These are phyloP conservation scores for Choloepus didactylus DNA, from an alignment of 2,797 vertebrate genomes.

Conservation along the genomic window DNA sequence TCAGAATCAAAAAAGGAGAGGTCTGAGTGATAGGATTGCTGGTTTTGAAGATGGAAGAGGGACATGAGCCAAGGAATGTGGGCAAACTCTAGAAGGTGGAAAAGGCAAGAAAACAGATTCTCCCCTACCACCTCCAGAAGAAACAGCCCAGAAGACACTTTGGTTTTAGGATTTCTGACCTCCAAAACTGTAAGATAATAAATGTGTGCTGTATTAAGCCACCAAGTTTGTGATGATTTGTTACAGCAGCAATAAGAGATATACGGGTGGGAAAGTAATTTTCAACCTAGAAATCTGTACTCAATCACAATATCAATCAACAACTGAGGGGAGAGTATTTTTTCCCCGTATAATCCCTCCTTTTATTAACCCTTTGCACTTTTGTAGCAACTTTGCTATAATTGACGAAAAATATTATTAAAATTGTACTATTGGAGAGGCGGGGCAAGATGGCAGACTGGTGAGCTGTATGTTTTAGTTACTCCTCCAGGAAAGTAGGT, in stretches of 20 bases:
- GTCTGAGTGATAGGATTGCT: neutral
- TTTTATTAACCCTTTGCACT: too few relatives aligned
- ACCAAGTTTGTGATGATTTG: neutral
- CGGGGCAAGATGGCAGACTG: too few relatives aligned
- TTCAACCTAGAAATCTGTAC: conserved; percentile 40
- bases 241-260: conserved; percentile 17
- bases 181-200: neutral
- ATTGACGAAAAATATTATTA: too few relatives aligned
- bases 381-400: too few relatives aligned
- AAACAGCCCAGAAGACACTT: neutral
- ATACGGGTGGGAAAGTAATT: neutral
- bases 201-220: neutral
- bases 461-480: too few relatives aligned
- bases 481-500: too few relatives aligned
- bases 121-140: neutral
- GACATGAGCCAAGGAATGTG: neutral
- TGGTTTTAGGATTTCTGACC: conserved; percentile 21
- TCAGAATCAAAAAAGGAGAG: neutral
- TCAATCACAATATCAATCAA: conserved; percentile 10
- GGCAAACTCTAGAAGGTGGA: neutral
- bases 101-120: conserved; percentile 20
- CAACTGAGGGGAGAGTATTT: neutral
- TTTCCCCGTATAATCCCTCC: neutral
- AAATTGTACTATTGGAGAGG: too few relatives aligned
- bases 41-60: neutral